A percentile compares a stretch with the other conserved stretches of the same genome.
These are phyloP conservation scores for Diplosoma virens DNA, from an alignment of 23 tunicate species.

Conservation along the genomic window DNA sequence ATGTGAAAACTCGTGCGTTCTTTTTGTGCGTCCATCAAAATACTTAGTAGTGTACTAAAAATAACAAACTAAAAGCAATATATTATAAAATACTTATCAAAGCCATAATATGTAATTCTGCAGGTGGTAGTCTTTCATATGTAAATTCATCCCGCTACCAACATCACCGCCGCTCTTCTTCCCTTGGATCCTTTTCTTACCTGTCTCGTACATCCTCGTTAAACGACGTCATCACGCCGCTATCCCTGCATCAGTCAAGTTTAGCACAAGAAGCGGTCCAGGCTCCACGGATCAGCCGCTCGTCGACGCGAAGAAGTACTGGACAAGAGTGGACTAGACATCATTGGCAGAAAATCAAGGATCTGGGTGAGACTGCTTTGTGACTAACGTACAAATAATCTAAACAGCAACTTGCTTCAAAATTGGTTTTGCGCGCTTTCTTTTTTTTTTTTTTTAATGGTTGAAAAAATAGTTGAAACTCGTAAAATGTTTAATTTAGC, in stretches of 20 bases:
- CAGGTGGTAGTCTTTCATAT: background rate
- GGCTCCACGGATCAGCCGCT: constrained; percentile 40
- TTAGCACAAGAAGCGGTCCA: constrained; percentile 35
- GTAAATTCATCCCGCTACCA: background rate
- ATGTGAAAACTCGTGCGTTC: too few relatives aligned
- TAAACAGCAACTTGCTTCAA: too few relatives aligned
- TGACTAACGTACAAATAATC: too few relatives aligned
- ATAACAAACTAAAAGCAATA: too few relatives aligned
- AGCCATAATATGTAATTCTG: too few relatives aligned
- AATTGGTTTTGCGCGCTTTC: too few relatives aligned
- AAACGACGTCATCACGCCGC: constrained; percentile 28
- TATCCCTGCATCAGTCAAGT: constrained; percentile 43
- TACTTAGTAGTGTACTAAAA: too few relatives aligned
- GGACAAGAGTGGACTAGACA: constrained; percentile 87
- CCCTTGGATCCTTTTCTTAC: constrained; percentile 17
- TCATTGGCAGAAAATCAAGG: constrained; percentile 89
- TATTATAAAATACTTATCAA: too few relatives aligned
- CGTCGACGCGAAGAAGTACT: constrained; percentile 62
- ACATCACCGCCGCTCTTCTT: constrained; percentile 24
- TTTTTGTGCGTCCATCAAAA: too few relatives aligned
- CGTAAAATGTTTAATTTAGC: too few relatives aligned
- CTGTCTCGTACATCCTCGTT: constrained; percentile 46
- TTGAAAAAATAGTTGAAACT: too few relatives aligned
- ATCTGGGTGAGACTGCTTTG: constrained; percentile 73
- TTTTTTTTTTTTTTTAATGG: too few relatives aligned